phyloP scores from a whole-genome alignment of 2,797 vertebrate species.

The Microhierax caerulescens region DNA sequence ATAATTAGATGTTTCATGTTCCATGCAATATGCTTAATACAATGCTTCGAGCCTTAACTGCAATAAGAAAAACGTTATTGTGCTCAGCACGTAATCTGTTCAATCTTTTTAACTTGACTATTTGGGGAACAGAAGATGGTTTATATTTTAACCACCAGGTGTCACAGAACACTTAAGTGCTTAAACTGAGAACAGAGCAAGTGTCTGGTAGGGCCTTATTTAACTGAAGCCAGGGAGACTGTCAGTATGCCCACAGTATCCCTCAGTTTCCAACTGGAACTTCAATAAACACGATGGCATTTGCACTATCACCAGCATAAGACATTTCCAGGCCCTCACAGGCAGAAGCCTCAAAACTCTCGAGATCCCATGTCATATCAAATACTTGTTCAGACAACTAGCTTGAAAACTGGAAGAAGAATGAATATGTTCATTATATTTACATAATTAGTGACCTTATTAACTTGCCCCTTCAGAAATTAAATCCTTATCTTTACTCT shows the following conservation, averaged over 20 bases:
- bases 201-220: background rate
- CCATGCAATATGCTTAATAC: background rate
- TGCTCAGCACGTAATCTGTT: background rate
- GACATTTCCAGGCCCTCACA: background rate
- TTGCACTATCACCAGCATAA: background rate
- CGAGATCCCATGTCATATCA: background rate
- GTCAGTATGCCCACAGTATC: background rate
- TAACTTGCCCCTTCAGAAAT: slow-evolving; percentile 4
- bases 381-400: background rate
- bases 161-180: background rate
- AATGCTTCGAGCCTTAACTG: background rate
- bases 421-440: background rate
- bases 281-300: fast-evolving
- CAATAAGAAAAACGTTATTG: background rate
- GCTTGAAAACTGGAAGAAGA: background rate
- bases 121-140: background rate
- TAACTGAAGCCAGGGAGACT: background rate
- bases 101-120: background rate
- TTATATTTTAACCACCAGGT: background rate
- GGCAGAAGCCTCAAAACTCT: background rate
- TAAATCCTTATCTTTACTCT: background rate
- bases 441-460: slow-evolving; percentile 13
- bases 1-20: background rate
- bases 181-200: background rate
- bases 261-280: background rate